Percentiles rank a stretch among this genome's conserved stretches.
Evolutionary conservation across 64 coral and sea anemone species (phyloP).

Genomic region (Hydrozoanthus tunicans): DNA sequence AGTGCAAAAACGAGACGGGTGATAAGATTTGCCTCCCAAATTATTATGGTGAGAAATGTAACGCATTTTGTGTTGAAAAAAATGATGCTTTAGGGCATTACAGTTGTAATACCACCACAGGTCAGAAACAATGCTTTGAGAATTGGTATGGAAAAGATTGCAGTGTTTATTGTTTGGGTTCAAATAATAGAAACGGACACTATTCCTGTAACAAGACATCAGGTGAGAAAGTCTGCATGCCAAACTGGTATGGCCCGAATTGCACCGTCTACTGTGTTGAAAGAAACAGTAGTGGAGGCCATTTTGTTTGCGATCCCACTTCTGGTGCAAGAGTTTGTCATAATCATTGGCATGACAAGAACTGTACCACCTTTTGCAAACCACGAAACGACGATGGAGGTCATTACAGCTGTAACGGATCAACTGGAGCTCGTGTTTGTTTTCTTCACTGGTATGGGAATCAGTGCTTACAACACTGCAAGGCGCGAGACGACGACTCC

Average conservation of each 20-base stretch:
- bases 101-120: slow-evolving; percentile 42
- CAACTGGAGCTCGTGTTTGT: slow-evolving; percentile 64
- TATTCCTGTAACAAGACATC: slow-evolving; percentile 16
- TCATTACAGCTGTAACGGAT: slow-evolving; percentile 60
- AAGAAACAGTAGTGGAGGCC: neutral
- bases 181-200: neutral
- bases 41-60: slow-evolving; percentile 22
- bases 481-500: slow-evolving; percentile 31
- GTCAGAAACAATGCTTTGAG: neutral
- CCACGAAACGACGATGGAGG: slow-evolving; percentile 54
- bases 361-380: slow-evolving; percentile 65
- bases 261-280: slow-evolving; percentile 4
- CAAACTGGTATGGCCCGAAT: slow-evolving; percentile 19
- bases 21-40: slow-evolving; percentile 13
- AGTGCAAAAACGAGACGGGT: neutral
- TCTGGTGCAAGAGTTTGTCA: slow-evolving; percentile 60
- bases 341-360: slow-evolving; percentile 64
- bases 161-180: neutral
- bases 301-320: neutral
- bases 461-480: slow-evolving; percentile 52
- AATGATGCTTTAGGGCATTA: slow-evolving; percentile 55
- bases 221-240: neutral
- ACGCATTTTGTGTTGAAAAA: neutral
- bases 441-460: slow-evolving; percentile 59
- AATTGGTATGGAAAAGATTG: slow-evolving; percentile 14